These are phyloP conservation scores for Murina feae DNA, from an alignment of 2,113 vertebrate genomes.

Conservation along the genomic window DNA sequence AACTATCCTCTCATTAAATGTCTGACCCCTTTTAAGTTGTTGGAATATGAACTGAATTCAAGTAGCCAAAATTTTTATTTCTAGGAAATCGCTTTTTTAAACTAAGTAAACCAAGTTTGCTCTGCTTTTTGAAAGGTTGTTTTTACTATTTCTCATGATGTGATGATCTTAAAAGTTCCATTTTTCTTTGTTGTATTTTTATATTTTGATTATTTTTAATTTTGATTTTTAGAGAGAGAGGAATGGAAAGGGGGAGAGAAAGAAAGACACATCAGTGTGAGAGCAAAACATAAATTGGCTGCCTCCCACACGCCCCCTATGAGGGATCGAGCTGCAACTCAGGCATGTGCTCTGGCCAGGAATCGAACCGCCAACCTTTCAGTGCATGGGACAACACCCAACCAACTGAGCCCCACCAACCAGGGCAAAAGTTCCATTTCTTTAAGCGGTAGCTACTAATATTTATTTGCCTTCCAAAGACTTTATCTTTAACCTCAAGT, in stretches of 20 bases:
- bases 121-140: constrained; percentile 18
- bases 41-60: constrained; percentile 40
- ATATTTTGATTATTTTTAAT: too few species aligned
- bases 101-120: neutral
- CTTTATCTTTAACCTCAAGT: neutral
- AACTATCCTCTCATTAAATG: neutral
- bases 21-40: constrained; percentile 24
- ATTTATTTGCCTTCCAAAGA: neutral
- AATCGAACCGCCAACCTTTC: too few species aligned
- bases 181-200: too few species aligned
- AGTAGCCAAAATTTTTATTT: constrained; percentile 29
- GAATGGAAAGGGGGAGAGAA: too few species aligned
- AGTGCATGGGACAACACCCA: too few species aligned
- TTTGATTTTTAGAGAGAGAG: too few species aligned
- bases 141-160: neutral
- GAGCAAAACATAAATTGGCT: too few species aligned
- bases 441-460: neutral
- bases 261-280: too few species aligned
- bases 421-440: neutral
- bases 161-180: neutral
- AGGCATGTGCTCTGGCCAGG: too few species aligned
- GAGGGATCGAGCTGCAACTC: too few species aligned
- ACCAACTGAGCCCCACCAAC: too few species aligned
- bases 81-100: constrained; percentile 31
- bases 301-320: too few species aligned